Evolutionary conservation across 2,888 invertebrate species (phyloP).

Genomic region (Ephialtes manifestator): DNA sequence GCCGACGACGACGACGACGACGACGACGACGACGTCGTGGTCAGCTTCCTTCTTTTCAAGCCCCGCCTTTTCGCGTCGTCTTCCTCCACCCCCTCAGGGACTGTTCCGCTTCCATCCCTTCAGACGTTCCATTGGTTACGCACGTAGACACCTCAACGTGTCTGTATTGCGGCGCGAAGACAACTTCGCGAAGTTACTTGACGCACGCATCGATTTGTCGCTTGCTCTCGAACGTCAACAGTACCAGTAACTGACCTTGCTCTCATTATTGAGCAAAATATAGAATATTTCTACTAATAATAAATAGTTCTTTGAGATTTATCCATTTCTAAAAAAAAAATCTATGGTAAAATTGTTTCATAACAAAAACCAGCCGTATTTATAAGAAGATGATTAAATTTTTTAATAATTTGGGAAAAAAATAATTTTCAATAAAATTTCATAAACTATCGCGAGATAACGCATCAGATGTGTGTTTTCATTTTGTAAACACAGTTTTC

Average conservation of each 20-base stretch:
- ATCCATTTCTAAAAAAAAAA: too few relatives aligned
- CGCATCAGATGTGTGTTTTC: too few relatives aligned
- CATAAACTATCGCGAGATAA: too few relatives aligned
- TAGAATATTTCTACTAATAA: background rate
- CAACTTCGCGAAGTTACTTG: constrained; percentile 13
- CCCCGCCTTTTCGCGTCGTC: constrained; percentile 44
- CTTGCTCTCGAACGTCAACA: background rate
- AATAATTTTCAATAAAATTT: too few relatives aligned
- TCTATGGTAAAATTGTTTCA: too few relatives aligned
- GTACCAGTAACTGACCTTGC: constrained; percentile 5
- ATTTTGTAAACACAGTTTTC: too few relatives aligned
- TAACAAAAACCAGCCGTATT: too few relatives aligned
- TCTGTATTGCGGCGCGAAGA: constrained; percentile 15
- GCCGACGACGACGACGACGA: constrained; percentile 9
- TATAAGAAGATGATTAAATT: too few relatives aligned
- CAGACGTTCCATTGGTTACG: constrained; percentile 21
- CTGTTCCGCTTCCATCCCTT: constrained; percentile 17
- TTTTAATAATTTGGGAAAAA: too few relatives aligned
- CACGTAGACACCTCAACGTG: constrained; percentile 7
- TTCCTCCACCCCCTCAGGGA: constrained; percentile 26
- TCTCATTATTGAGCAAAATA: background rate
- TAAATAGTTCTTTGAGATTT: background rate
- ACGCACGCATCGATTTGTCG: constrained; percentile 16
- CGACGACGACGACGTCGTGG: constrained; percentile 29
- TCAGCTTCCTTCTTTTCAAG: constrained; percentile 46